Evolutionary conservation across 2,888 invertebrate species (phyloP).

Genomic region (Ophion obscuratus): DNA sequence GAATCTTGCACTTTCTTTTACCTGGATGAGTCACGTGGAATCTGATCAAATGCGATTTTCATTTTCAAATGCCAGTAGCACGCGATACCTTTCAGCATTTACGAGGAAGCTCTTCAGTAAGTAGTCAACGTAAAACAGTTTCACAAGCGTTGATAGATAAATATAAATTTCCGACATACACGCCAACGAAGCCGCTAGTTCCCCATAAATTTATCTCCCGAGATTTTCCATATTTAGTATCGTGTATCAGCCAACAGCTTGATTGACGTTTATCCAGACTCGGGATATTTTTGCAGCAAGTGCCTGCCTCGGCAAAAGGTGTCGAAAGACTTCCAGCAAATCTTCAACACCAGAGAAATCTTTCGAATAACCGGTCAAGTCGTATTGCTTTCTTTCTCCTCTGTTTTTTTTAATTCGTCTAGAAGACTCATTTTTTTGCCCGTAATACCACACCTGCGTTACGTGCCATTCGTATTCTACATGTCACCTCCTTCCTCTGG

Average conservation of each 20-base stretch:
- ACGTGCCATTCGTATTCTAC: constrained; percentile 40
- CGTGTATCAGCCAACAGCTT: not conserved
- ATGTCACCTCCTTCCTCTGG: constrained; percentile 36
- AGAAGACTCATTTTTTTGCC: constrained; percentile 18
- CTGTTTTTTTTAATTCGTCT: not conserved
- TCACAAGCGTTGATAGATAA: too few species aligned
- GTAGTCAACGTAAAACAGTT: too few species aligned
- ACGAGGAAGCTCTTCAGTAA: too few species aligned
- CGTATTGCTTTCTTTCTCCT: constrained; percentile 3
- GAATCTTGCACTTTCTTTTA: too few species aligned
- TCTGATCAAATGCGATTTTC: too few species aligned
- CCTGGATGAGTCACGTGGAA: too few species aligned
- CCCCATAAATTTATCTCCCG: not conserved
- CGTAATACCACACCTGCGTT: constrained; percentile 51
- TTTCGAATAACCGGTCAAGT: not conserved
- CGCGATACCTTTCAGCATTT: too few species aligned
- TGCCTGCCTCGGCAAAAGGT: not conserved
- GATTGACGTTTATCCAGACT: not conserved
- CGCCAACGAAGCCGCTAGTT: too few species aligned
- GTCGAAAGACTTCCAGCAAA: not conserved
- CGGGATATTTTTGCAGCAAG: not conserved
- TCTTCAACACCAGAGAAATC: constrained; percentile 23
- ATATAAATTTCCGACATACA: too few species aligned
- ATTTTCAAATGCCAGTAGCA: too few species aligned
- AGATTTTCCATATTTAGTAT: not conserved